Evolutionary conservation across 2,113 vertebrate genomes (phyloP).

Genomic region (Suricata suricatta): DNA sequence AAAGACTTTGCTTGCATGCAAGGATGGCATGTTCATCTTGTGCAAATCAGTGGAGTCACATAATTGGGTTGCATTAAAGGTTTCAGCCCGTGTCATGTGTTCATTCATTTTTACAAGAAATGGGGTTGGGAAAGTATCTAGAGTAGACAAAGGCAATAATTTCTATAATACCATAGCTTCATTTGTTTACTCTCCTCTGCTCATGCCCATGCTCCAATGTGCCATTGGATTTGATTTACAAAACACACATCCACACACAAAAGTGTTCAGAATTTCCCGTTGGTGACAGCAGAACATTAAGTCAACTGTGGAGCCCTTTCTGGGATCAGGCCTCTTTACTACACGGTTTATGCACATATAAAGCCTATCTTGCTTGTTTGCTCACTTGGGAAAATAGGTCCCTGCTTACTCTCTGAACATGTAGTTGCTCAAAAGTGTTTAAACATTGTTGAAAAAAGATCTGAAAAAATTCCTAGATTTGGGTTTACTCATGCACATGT

Average conservation of each 20-base stretch:
- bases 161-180: background rate
- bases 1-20: background rate
- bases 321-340: background rate
- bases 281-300: background rate
- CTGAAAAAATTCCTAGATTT: background rate
- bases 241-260: background rate
- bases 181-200: conserved; percentile 1
- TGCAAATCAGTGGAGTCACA: background rate
- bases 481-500: background rate
- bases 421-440: background rate
- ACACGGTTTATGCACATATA: background rate
- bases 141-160: background rate
- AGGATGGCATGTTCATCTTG: background rate
- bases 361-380: background rate
- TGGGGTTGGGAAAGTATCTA: background rate
- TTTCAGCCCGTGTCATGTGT: background rate
- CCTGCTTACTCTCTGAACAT: background rate
- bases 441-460: background rate
- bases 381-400: background rate
- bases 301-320: background rate
- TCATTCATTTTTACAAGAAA: background rate
- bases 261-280: conserved; percentile 12
- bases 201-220: background rate
- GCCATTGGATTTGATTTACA: background rate
- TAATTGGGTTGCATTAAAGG: background rate